Percentiles rank a stretch among this genome's conserved stretches.
These are phyloP conservation scores for Anolis carolinensis DNA, from an alignment of 2,113 vertebrate genomes.

Conservation along the genomic window DNA sequence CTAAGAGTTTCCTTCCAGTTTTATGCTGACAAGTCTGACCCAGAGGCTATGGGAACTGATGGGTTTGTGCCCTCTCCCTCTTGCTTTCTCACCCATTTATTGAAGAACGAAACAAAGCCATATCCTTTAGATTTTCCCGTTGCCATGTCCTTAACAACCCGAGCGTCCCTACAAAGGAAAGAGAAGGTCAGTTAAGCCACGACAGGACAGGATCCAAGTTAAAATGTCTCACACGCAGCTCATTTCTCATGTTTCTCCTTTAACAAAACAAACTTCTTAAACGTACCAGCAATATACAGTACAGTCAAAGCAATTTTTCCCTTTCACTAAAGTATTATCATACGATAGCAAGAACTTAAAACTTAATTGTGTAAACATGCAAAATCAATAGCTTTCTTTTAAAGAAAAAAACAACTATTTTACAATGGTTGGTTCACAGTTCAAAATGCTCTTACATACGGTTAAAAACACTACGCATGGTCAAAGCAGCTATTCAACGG, in stretches of 20 bases:
- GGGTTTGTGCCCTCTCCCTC: background rate
- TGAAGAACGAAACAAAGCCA: slow-evolving; percentile 98
- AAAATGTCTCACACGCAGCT: slow-evolving; percentile 65
- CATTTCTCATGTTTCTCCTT: slow-evolving; percentile 60
- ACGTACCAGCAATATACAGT: slow-evolving; percentile 54
- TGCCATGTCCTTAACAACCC: slow-evolving; percentile 98
- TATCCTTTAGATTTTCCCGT: slow-evolving; percentile 99
- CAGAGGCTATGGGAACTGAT: background rate
- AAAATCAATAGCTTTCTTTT: slow-evolving; percentile 67
- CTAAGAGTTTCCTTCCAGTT: no score
- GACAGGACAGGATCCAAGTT: background rate
- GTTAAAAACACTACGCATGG: slow-evolving; percentile 71
- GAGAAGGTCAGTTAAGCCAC: slow-evolving; percentile 54
- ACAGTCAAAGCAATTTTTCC: slow-evolving; percentile 59
- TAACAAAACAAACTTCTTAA: slow-evolving; percentile 64
- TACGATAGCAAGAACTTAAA: slow-evolving; percentile 61
- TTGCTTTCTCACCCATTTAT: slow-evolving; percentile 90
- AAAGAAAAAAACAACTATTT: slow-evolving; percentile 38
- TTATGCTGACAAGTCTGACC: background rate
- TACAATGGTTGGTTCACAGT: slow-evolving; percentile 62
- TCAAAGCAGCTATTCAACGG: slow-evolving; percentile 68
- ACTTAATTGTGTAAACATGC: slow-evolving; percentile 70
- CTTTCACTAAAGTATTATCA: slow-evolving; percentile 54
- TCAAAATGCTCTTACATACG: slow-evolving; percentile 54
- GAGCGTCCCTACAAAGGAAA: slow-evolving; percentile 87